phyloP scores from a whole-genome alignment of 2,113 vertebrate species.

The Nibea albiflora region DNA sequence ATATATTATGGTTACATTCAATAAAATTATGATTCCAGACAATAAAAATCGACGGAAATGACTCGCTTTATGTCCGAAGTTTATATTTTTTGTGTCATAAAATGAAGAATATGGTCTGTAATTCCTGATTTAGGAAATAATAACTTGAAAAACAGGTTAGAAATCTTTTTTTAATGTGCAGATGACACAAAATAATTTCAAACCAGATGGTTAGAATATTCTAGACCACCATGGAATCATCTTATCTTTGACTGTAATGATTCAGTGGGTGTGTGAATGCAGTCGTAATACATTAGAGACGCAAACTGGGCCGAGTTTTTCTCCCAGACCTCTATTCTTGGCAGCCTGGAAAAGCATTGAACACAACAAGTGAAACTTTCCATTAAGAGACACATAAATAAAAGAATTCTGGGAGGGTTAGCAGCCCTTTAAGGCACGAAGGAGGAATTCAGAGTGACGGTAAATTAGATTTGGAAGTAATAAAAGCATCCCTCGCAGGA shows the following conservation, averaged over 20 bases:
- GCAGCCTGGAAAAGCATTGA: background rate
- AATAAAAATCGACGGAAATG: background rate
- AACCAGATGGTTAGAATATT: too few relatives aligned
- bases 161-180: too few relatives aligned
- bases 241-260: background rate
- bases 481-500: background rate
- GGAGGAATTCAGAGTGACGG: background rate
- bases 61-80: background rate
- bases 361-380: background rate
- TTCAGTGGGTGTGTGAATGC: background rate
- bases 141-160: too few relatives aligned
- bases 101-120: too few relatives aligned
- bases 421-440: background rate
- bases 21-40: background rate
- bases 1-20: background rate
- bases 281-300: background rate
- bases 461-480: background rate
- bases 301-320: background rate
- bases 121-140: background rate
- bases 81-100: too few relatives aligned
- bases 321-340: background rate
- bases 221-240: background rate
- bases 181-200: too few relatives aligned
- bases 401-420: background rate
- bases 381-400: background rate